phyloP scores from a whole-genome alignment of 2,888 invertebrate species.

The Ectemnius lituratus region DNA sequence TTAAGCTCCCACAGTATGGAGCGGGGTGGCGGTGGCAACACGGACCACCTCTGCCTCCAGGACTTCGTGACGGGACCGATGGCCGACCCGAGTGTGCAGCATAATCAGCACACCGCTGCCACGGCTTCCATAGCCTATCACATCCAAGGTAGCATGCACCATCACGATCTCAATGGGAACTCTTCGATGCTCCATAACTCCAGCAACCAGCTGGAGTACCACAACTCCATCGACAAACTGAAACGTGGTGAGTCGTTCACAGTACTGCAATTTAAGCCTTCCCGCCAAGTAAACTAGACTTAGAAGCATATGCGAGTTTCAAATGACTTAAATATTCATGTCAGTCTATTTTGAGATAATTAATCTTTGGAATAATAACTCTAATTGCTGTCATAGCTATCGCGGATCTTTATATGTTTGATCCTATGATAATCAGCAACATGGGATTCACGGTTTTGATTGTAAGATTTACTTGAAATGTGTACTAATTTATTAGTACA shows the following conservation, averaged over 20 bases:
- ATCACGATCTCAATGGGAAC: slow-evolving; percentile 72
- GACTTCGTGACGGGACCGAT: slow-evolving; percentile 84
- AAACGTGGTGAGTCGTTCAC: slow-evolving; percentile 85
- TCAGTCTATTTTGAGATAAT: too few species aligned
- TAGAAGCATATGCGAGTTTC: too few species aligned
- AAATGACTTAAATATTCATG: too few species aligned
- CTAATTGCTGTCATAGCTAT: not conserved
- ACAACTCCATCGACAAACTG: slow-evolving; percentile 88
- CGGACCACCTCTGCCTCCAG: slow-evolving; percentile 86
- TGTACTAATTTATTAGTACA: too few species aligned
- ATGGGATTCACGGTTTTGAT: not conserved
- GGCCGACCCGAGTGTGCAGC: slow-evolving; percentile 78
- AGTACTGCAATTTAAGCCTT: slow-evolving; percentile 25
- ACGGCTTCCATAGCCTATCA: slow-evolving; percentile 80
- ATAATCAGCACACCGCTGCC: slow-evolving; percentile 78
- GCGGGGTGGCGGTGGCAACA: slow-evolving; percentile 72
- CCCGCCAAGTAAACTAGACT: too few species aligned
- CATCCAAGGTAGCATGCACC: slow-evolving; percentile 75
- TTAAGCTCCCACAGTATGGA: slow-evolving; percentile 78
- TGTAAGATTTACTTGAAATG: too few species aligned
- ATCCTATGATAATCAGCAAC: too few species aligned
- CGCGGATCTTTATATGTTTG: not conserved
- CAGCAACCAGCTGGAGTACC: slow-evolving; percentile 82
- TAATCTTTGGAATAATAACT: too few species aligned
- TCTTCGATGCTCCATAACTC: slow-evolving; percentile 81